Conservation (phyloP, 1,140 invertebrate genomes). For the Papilio polytes region DNA sequence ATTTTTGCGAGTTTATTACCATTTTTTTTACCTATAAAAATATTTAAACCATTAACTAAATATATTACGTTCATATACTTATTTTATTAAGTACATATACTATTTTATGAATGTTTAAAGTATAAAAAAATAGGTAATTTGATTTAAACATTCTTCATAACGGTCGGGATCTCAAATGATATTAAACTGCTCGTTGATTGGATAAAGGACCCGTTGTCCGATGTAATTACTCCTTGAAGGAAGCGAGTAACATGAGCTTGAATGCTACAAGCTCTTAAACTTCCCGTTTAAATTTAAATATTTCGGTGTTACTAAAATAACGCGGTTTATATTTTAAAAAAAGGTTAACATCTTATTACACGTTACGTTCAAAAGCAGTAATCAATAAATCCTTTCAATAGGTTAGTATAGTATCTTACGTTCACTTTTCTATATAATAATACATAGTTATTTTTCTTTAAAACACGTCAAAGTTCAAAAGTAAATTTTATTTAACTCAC, state of each 20-base stretch:
- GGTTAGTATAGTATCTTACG: too few relatives aligned
- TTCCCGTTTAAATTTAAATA: not conserved
- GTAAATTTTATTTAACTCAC: too few relatives aligned
- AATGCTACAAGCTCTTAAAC: slow-evolving; percentile 13
- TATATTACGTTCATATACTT: not conserved
- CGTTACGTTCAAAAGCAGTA: too few relatives aligned
- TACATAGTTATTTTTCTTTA: too few relatives aligned
- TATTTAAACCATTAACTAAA: not conserved
- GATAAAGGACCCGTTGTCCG: slow-evolving; percentile 72
- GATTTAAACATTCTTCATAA: slow-evolving; percentile 42
- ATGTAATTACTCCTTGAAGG: slow-evolving; percentile 68
- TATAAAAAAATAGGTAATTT: slow-evolving; percentile 34
- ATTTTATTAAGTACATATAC: not conserved
- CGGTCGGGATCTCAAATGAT: slow-evolving; percentile 68
- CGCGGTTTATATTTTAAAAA: too few relatives aligned
- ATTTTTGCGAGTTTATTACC: too few relatives aligned
- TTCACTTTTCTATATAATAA: too few relatives aligned
- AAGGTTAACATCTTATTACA: too few relatives aligned
- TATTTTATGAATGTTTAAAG: not conserved
- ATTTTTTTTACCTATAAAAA: too few relatives aligned
- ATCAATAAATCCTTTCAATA: too few relatives aligned
- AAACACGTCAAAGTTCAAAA: too few relatives aligned
- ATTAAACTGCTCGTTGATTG: slow-evolving; percentile 75
- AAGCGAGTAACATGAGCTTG: slow-evolving; percentile 65
- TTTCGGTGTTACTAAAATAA: too few relatives aligned